These are phyloP conservation scores for Aphis gossypii DNA, from an alignment of 1,140 invertebrate genomes.

Conservation along the genomic window DNA sequence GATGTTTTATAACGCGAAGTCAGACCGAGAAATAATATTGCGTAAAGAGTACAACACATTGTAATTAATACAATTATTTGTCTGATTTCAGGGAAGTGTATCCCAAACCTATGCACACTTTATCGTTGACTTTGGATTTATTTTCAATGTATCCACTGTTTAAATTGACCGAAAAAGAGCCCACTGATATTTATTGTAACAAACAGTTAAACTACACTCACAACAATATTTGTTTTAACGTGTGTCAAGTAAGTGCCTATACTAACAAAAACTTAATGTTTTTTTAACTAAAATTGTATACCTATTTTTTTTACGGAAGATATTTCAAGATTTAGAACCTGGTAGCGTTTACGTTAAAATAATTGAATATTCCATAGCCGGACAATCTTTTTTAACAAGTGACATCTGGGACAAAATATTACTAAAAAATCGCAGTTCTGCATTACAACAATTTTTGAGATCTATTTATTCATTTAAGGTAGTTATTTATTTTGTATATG, in stretches of 20 bases:
- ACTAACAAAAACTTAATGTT: neutral
- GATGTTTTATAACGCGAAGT: constrained; percentile 67
- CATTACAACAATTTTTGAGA: neutral
- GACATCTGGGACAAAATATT: constrained; percentile 30
- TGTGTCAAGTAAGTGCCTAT: constrained; percentile 20
- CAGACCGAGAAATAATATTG: neutral
- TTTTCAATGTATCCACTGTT: neutral
- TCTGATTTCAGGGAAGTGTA: constrained; percentile 40
- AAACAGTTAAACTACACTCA: constrained; percentile 21
- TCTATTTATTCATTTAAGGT: neutral
- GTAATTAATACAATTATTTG: neutral
- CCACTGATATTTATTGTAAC: constrained; percentile 20
- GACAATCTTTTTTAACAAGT: constrained; percentile 10
- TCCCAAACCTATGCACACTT: constrained; percentile 1
- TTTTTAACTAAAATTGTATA: neutral
- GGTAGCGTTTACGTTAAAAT: constrained; percentile 16
- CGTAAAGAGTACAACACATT: neutral
- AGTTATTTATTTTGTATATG: neutral
- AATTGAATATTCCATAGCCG: constrained; percentile 41
- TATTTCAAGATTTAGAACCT: constrained; percentile 47
- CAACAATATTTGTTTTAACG: constrained; percentile 35
- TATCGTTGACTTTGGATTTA: constrained; percentile 36
- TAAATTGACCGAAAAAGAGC: neutral
- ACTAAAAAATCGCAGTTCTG: neutral
- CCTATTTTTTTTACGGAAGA: neutral